phyloP scores from a whole-genome alignment of 2,113 vertebrate species.

The Poeciliopsis occidentalis region DNA sequence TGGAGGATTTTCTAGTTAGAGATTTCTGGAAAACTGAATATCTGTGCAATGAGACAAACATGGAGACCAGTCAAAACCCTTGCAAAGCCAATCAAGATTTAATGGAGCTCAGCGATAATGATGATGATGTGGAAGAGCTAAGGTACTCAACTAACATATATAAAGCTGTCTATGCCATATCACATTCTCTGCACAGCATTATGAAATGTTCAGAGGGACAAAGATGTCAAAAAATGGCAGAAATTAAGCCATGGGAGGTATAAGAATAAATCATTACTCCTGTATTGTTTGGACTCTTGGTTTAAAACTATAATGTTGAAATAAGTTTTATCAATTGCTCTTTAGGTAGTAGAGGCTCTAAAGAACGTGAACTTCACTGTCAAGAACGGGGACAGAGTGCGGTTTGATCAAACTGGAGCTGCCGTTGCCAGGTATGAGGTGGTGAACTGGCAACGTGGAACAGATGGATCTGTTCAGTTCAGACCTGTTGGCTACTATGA shows the following conservation, averaged over 20 bases:
- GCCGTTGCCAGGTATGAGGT: slow-evolving; percentile 75
- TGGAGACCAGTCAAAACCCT: background rate
- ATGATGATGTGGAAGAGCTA: slow-evolving; percentile 71
- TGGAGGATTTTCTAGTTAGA: slow-evolving; percentile 64
- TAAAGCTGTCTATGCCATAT: slow-evolving; percentile 76
- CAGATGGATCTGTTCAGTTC: slow-evolving; percentile 64
- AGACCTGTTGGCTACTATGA: slow-evolving; percentile 79
- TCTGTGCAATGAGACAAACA: slow-evolving; percentile 26
- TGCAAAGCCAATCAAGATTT: slow-evolving; percentile 65
- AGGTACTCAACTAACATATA: slow-evolving; percentile 76
- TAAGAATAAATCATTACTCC: background rate
- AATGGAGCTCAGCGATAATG: slow-evolving; percentile 47
- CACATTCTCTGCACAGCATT: slow-evolving; percentile 72
- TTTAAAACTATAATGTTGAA: background rate
- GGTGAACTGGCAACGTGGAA: slow-evolving; percentile 77
- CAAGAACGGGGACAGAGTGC: slow-evolving; percentile 68
- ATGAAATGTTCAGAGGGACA: slow-evolving; percentile 51
- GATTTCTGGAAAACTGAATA: slow-evolving; percentile 71
- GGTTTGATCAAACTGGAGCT: slow-evolving; percentile 77
- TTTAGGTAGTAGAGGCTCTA: slow-evolving; percentile 60
- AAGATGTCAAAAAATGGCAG: slow-evolving; percentile 64
- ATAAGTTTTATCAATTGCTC: background rate
- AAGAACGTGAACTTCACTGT: slow-evolving; percentile 73
- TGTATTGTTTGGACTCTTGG: background rate
- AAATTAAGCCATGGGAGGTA: slow-evolving; percentile 71